Evolutionary conservation across 35 echinoderm and acorn worm genomes (phyloP).

Genomic region (Hemicentrotus pulcherrimus): DNA sequence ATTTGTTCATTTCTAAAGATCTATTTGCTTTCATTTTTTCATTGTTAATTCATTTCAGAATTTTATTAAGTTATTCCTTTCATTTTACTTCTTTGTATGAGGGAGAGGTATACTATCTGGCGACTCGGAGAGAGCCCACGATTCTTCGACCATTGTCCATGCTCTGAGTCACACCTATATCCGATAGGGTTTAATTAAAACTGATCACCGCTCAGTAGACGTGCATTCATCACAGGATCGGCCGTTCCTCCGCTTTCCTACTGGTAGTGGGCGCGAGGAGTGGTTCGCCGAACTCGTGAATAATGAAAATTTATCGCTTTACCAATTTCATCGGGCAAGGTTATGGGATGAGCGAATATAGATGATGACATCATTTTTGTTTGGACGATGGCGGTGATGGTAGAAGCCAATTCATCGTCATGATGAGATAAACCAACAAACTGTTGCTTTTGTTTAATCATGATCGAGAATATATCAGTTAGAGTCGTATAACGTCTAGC

Average conservation of each 20-base stretch:
- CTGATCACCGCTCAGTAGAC: neutral
- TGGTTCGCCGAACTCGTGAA: neutral
- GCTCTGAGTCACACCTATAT: neutral
- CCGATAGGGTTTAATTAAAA: constrained; percentile 3
- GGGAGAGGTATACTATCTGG: neutral
- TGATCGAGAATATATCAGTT: neutral
- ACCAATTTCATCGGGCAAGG: neutral
- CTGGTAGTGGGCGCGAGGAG: neutral
- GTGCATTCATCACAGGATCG: neutral
- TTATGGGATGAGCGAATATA: neutral
- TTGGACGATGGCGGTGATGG: neutral
- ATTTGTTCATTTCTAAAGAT: too few relatives aligned
- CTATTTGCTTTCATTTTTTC: too few relatives aligned
- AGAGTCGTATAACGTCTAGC: neutral
- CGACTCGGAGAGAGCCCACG: neutral
- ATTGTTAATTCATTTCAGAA: neutral
- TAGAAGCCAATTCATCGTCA: neutral
- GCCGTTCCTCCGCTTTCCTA: neutral
- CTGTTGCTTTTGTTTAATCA: neutral
- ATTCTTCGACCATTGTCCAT: neutral
- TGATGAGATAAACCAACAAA: neutral
- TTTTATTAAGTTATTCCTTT: neutral
- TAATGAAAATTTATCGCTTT: constrained; percentile 20
- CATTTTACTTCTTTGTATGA: neutral
- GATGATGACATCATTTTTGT: neutral